Percentiles rank a stretch among this genome's conserved stretches.
These are phyloP conservation scores for Rhinogobius similis DNA, from an alignment of 2,113 vertebrate species.

Conservation along the genomic window DNA sequence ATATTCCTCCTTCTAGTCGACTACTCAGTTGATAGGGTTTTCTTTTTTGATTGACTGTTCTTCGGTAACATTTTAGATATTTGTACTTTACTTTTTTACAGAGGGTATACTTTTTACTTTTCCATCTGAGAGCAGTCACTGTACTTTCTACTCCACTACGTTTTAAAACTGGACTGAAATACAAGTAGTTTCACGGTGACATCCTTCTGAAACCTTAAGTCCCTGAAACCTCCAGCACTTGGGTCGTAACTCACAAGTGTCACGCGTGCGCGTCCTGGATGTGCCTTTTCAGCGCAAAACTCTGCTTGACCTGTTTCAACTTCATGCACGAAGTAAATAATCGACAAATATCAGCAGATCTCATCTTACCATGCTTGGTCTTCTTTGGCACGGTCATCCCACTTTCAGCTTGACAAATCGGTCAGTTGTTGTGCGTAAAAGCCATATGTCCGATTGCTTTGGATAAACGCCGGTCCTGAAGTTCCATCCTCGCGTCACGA, in stretches of 20 bases:
- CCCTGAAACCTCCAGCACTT: not conserved
- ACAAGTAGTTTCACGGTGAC: too few relatives aligned
- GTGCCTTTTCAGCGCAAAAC: slow-evolving; percentile 34
- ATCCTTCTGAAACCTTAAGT: too few relatives aligned
- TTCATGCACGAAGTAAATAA: not conserved
- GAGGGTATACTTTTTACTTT: too few relatives aligned
- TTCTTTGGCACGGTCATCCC: slow-evolving; percentile 24
- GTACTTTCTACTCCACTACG: too few relatives aligned
- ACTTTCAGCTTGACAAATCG: not conserved
- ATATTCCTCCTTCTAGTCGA: too few relatives aligned
- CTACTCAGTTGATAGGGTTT: too few relatives aligned
- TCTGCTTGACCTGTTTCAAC: not conserved
- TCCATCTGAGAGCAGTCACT: too few relatives aligned
- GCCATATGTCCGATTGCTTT: not conserved
- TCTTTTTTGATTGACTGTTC: too few relatives aligned
- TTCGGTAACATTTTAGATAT: too few relatives aligned
- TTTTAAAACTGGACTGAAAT: too few relatives aligned
- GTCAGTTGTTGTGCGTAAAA: slow-evolving; percentile 12
- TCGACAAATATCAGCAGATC: not conserved
- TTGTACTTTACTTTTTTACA: too few relatives aligned
- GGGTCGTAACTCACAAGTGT: not conserved
- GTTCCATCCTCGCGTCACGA: slow-evolving; percentile 22
- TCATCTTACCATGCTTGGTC: slow-evolving; percentile 57
- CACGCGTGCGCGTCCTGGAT: slow-evolving; percentile 8
- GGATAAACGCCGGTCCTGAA: slow-evolving; percentile 9